Conservation (phyloP, 2,888 invertebrate species). For the Ophioninae sp. region DNA sequence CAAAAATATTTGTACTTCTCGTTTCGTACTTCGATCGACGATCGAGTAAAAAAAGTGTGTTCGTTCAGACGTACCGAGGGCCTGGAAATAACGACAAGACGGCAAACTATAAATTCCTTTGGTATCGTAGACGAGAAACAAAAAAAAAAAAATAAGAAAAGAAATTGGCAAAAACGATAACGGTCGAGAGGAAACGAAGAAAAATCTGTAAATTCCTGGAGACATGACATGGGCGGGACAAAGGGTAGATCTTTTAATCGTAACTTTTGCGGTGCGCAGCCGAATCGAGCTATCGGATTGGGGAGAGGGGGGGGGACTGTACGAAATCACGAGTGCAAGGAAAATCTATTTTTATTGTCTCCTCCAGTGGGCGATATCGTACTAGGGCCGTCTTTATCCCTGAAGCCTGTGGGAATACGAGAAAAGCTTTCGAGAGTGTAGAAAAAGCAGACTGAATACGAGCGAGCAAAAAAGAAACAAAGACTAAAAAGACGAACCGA, state of each 20-base stretch:
- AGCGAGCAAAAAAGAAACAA: conserved; percentile 24
- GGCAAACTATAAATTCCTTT: not conserved
- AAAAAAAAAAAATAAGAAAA: conserved; percentile 1
- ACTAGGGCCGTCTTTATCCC: conserved; percentile 60
- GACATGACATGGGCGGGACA: conserved; percentile 72
- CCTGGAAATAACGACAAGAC: not conserved
- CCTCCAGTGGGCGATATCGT: conserved; percentile 53
- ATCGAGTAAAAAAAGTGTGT: not conserved
- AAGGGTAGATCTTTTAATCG: conserved; percentile 73
- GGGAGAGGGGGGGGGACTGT: conserved; percentile 2
- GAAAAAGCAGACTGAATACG: not conserved
- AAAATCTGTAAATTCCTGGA: conserved; percentile 69
- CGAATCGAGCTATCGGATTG: conserved; percentile 62
- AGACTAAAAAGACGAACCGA: not conserved
- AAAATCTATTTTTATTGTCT: conserved; percentile 77
- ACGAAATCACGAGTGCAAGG: conserved; percentile 68
- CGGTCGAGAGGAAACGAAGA: conserved; percentile 38
- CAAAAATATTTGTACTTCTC: too few relatives aligned
- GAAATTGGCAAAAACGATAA: conserved; percentile 60
- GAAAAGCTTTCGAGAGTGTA: conserved; percentile 19
- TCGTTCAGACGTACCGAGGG: not conserved
- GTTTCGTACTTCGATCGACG: too few relatives aligned
- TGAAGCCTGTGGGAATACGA: conserved; percentile 38
- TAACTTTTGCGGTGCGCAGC: conserved; percentile 68
- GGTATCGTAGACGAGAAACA: not conserved